Evolutionary conservation across 1,140 invertebrate species (phyloP), one percentile per base, ranked within the genome.

Genomic region (Drosophila grimshawi): DNA sequence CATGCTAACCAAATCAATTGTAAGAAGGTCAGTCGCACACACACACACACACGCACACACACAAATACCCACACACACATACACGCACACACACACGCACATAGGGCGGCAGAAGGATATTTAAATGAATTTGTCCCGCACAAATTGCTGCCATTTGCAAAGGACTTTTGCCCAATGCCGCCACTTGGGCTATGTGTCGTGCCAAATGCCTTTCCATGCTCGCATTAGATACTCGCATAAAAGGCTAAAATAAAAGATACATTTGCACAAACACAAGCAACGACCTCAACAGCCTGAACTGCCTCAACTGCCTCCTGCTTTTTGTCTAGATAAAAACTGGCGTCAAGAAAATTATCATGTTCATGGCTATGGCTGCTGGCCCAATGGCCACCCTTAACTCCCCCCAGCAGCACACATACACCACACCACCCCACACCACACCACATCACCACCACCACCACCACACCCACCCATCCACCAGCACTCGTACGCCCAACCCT

Each of bases 241-340:
- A 88, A 88, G 83, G 80, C 85, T 85, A 89, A 89, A 89, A 89
- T 89, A 89, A 89, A 89, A 89, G 80, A 89, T 89, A 89, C 85
- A 89, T 89, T 88, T 88, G 76, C 80, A 75, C 85, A 88, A 71
- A 77, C 83, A 70, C 83, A 76, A 62, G 53, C 60, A 59, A 32
- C 55, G 41, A 35, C 46, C 61, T 48, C 33, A 39, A 64, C 37
- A 37, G 55, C 37, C 39, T 67, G 57, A 19, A 19, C 60, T 66
- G 60, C 56, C 65, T 49, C 45, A 48, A 66, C 67, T 43, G 62
- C 49, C 61, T 72, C 85, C 85, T 78, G 77, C 72, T 75, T 73
- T 19, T 89, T 76, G 85, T 72, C 81, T 61, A 89, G 85, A 89
- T 89, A 89, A 89, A 89, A 89, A 89, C 86, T 89, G 85, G 85